Evolutionary conservation across 2,113 vertebrate species (phyloP).

Genomic region (Picathartes gymnocephalus): DNA sequence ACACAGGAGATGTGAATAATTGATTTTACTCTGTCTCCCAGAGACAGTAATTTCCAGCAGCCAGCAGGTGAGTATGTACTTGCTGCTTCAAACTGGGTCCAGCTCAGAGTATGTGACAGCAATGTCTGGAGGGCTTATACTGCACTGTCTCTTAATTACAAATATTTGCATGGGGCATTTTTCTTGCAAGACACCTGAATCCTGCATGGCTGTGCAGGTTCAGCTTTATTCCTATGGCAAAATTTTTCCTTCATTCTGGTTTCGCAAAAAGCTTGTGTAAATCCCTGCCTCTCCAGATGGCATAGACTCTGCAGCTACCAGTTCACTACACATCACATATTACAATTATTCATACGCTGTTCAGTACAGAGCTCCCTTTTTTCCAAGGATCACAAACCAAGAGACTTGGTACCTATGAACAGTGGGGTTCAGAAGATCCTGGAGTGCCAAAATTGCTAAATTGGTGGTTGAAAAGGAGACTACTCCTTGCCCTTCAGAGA

Average conservation of each 20-base stretch:
- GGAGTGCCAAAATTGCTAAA: neutral
- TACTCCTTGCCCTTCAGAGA: neutral
- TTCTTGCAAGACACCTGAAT: neutral
- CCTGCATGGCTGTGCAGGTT: neutral
- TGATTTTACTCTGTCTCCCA: constrained; percentile 64
- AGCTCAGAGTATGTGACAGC: constrained; percentile 19
- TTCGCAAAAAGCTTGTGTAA: neutral
- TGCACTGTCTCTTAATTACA: constrained; percentile 43
- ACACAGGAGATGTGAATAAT: constrained; percentile 57
- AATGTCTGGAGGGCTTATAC: constrained; percentile 9
- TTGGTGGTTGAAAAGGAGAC: neutral
- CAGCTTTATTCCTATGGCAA: neutral
- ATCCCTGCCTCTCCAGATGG: neutral
- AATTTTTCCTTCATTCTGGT: neutral
- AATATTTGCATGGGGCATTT: constrained; percentile 12
- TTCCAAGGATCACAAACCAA: neutral
- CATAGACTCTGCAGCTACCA: neutral
- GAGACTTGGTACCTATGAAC: neutral
- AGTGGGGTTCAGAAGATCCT: neutral
- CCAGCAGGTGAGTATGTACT: constrained; percentile 51
- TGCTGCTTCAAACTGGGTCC: constrained; percentile 47
- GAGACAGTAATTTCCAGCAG: constrained; percentile 64
- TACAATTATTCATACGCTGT: neutral
- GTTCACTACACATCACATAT: neutral
- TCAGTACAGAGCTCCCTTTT: neutral